Evolutionary conservation across 2,797 vertebrate species (phyloP), one percentile per base, ranked within the genome.

Genomic region (Malacoctenus gilli): DNA sequence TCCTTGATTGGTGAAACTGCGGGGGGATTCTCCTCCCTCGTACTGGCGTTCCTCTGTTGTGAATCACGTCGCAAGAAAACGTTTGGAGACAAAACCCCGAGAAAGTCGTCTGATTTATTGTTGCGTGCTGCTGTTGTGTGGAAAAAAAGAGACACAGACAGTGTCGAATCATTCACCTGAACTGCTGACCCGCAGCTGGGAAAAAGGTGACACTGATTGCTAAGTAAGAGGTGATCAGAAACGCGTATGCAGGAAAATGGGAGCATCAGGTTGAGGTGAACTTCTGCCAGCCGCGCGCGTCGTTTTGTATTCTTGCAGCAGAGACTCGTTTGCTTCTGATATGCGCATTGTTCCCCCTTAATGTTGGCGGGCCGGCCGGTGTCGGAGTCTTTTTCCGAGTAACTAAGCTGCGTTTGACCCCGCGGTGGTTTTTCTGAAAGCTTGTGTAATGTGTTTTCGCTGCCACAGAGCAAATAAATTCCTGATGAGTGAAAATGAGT

Each of bases 61-160:
- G 71, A 85, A 68, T 80, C 63, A 77, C 49, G 72, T 67, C 60
- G 69, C 14, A 11, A 0, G 1, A 49, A 46, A 13, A 47, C 28
- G 50, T 68, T 59, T 68, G 65, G 61, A 52, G 48, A 70, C 64
- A 53, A 72, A 75, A n/a, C n/a, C 69, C 68, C 69, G 50, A 18
- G 9, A 41, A 9, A 34, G 9, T 46, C 38, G 25, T 51, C 13
- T 35, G 43, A 71, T 68, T 58, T 66, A 71, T 55, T 46, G 35
- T 15, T 46, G 70, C 75, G 72, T 39, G 36, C 15, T 22, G 35
- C 50, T 34, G 32, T 59, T 72, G 18, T 52, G 39, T 20, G 31
- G n/a, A n/a, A n/a, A n/a, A n/a, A n/a, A n/a, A n/a, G 22, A 38
- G 22, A 37, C 6, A 37, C 35, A 41, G 47, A 50, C 62, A 20